Percentiles rank a stretch among this genome's conserved stretches.
phyloP scores from a whole-genome alignment of 2,888 invertebrate species.

The Plebejus melissa region DNA sequence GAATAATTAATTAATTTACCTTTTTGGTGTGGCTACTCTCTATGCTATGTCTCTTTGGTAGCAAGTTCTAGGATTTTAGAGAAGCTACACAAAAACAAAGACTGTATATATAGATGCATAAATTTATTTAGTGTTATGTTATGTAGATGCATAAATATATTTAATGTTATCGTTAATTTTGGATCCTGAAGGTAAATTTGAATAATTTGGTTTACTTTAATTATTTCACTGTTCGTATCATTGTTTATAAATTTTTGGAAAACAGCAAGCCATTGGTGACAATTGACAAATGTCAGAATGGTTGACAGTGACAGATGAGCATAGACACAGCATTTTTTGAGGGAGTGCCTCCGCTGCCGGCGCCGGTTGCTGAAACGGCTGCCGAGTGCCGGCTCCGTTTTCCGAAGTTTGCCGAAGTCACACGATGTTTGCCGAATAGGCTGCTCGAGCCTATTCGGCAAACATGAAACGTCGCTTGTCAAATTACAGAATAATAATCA shows the following conservation, averaged over 20 bases:
- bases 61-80: not conserved
- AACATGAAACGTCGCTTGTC: too few species aligned
- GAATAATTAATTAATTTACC: not conserved
- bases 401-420: too few species aligned
- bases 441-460: too few species aligned
- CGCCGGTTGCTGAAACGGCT: too few species aligned
- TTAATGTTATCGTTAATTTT: not conserved
- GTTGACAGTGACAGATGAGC: too few species aligned
- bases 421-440: too few species aligned
- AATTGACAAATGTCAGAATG: not conserved
- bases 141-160: not conserved
- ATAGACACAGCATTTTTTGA: too few species aligned
- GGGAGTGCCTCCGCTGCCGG: too few species aligned
- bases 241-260: not conserved
- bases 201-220: not conserved
- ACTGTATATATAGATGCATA: not conserved
- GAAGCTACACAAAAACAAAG: not conserved
- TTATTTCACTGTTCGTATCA: not conserved
- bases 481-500: too few species aligned
- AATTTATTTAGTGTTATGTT: too few species aligned
- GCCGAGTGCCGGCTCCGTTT: too few species aligned
- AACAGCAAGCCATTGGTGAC: slow-evolving; percentile 8
- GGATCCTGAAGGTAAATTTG: not conserved
- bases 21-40: not conserved
- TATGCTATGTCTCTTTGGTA: too few species aligned